Evolutionary conservation across 2,888 invertebrate species (phyloP).

Genomic region (Colostygia pectinataria): DNA sequence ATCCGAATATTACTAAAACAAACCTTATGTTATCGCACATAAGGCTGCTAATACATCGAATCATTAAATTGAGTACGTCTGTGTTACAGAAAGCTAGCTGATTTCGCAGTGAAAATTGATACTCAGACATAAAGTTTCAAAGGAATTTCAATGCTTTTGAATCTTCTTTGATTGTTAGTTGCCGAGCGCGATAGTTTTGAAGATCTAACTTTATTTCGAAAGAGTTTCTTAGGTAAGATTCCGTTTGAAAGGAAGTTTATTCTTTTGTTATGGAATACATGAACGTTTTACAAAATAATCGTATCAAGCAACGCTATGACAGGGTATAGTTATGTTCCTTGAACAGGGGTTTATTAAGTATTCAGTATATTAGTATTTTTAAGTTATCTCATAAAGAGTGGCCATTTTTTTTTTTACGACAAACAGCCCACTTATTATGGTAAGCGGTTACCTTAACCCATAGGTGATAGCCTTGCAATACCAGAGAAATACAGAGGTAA

Average conservation of each 20-base stretch:
- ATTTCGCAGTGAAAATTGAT: conserved; percentile 30
- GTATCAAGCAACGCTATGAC: too few relatives aligned
- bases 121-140: conserved; percentile 26
- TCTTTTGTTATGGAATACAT: too few relatives aligned
- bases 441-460: too few relatives aligned
- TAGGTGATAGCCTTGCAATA: too few relatives aligned
- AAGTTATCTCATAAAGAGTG: too few relatives aligned
- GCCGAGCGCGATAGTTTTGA: background rate
- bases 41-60: conserved; percentile 2
- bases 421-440: too few relatives aligned
- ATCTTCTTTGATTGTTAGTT: background rate
- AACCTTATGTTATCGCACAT: background rate
- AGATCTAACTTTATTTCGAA: background rate
- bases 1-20: background rate
- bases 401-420: too few relatives aligned
- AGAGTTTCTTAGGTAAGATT: background rate
- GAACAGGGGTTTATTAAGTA: too few relatives aligned
- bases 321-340: too few relatives aligned
- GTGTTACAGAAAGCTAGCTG: conserved; percentile 28
- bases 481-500: too few relatives aligned
- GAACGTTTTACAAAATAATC: too few relatives aligned
- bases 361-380: too few relatives aligned
- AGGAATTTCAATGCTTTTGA: conserved; percentile 14
- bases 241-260: background rate
- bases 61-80: conserved; percentile 4